Conservation (phyloP, 1,140 invertebrate genomes). For the Mamestra configurata region DNA sequence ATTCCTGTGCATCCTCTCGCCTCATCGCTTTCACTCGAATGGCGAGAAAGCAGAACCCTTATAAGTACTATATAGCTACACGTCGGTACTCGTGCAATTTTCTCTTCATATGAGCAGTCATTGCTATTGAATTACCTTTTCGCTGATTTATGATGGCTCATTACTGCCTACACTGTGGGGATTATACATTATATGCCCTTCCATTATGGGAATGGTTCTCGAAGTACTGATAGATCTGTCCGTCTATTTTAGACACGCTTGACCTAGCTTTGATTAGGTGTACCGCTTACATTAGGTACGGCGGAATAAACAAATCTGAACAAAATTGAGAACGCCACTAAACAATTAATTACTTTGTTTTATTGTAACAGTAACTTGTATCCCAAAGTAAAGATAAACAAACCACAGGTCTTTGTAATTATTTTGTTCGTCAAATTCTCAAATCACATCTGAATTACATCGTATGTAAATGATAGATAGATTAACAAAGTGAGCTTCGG, state of each 20-base stretch:
- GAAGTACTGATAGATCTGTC: conserved; percentile 45
- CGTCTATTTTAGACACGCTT: conserved; percentile 44
- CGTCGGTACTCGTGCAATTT: conserved; percentile 46
- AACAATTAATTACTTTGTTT: conserved; percentile 71
- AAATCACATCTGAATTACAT: conserved; percentile 67
- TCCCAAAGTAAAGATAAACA: conserved; percentile 68
- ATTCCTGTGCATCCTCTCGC: conserved; percentile 64
- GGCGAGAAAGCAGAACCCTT: conserved; percentile 59
- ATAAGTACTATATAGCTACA: conserved; percentile 38
- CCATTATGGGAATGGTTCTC: conserved; percentile 19
- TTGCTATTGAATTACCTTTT: conserved; percentile 54
- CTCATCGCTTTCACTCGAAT: conserved; percentile 59
- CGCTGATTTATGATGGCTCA: conserved; percentile 46
- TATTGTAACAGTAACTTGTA: conserved; percentile 65
- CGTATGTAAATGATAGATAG: conserved; percentile 55
- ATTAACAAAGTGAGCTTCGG: conserved; percentile 66
- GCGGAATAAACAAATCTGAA: conserved; percentile 62
- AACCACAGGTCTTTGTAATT: conserved; percentile 65
- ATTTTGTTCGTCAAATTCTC: conserved; percentile 65
- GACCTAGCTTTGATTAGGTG: conserved; percentile 43
- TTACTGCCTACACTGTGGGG: conserved; percentile 25
- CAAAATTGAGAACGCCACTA: conserved; percentile 72
- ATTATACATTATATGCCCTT: conserved; percentile 41
- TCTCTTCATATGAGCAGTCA: conserved; percentile 44
- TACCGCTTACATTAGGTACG: conserved; percentile 58